Evolutionary conservation across 2,113 vertebrate species (phyloP).

Genomic region (Circaetus gallicus): DNA sequence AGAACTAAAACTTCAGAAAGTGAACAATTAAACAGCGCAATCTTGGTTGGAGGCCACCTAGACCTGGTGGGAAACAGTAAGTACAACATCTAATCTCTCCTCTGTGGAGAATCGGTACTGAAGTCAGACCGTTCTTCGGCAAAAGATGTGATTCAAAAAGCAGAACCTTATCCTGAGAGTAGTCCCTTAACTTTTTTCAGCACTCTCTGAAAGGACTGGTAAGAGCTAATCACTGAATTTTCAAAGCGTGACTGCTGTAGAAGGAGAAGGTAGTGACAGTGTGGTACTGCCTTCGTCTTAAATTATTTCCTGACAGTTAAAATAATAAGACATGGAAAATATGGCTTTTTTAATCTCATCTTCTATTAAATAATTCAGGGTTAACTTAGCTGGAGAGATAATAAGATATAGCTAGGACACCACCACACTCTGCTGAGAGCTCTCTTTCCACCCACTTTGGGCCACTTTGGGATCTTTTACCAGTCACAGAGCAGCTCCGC

Average conservation of each 20-base stretch:
- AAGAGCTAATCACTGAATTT: not conserved
- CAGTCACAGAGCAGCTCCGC: not conserved
- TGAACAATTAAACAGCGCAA: not conserved
- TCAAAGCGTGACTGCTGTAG: not conserved
- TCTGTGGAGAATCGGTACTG: not conserved
- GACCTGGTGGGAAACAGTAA: not conserved
- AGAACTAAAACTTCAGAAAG: not conserved
- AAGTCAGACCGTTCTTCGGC: not conserved
- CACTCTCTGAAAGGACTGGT: fast-evolving
- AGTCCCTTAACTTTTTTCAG: not conserved
- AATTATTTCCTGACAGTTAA: not conserved
- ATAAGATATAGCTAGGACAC: not conserved
- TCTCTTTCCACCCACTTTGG: not conserved
- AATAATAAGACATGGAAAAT: not conserved
- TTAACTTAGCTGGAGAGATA: not conserved
- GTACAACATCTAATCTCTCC: not conserved
- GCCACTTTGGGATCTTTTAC: not conserved
- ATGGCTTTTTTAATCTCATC: not conserved
- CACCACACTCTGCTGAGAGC: not conserved
- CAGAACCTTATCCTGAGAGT: not conserved
- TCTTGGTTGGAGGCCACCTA: not conserved
- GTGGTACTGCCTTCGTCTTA: not conserved
- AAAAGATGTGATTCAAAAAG: not conserved
- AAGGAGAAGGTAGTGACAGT: not conserved
- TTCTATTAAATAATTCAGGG: not conserved